phyloP scores from a whole-genome alignment of 2,113 vertebrate species.

The zebrafish (Danio rerio) region GRCz12tu NC_133176.1:26278501-26279000 shows the following conservation, averaged over 20 bases:
- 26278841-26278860: no score
- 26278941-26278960: no score
- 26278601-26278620: neutral
- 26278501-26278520: conserved; percentile 45
- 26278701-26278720: conserved; percentile 3
- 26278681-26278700: neutral
- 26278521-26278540: conserved; percentile 34
- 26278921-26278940: no score
- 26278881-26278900: no score
- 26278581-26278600: neutral
- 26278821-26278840: no score
- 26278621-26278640: neutral
- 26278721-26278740: neutral
- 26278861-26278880: no score
- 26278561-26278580: neutral
- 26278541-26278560: neutral
- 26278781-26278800: neutral
- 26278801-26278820: neutral
- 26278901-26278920: no score
- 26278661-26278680: neutral
- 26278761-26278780: neutral
- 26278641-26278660: neutral
- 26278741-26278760: neutral
- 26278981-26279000: no score
- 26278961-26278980: no score